phyloP scores from a whole-genome alignment of 2,113 vertebrate genomes.

The Scortum barcoo region DNA sequence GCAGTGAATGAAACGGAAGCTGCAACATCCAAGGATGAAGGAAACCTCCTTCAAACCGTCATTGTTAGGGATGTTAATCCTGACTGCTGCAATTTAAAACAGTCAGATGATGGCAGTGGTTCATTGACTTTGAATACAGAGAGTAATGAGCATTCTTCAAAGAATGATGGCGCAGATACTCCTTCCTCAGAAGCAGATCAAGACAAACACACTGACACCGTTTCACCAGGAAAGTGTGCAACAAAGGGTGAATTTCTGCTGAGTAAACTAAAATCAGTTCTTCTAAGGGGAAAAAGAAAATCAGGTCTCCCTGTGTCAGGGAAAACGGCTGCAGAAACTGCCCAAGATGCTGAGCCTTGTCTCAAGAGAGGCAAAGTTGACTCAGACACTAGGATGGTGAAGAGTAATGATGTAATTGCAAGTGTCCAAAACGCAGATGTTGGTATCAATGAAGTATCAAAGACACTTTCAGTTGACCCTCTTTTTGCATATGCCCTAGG shows the following conservation, averaged over 20 bases:
- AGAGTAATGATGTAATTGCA: not conserved
- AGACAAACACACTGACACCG: constrained; percentile 9
- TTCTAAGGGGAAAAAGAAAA: constrained; percentile 71
- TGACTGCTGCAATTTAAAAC: constrained; percentile 11
- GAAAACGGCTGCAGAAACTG: constrained; percentile 6
- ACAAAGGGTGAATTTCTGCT: constrained; percentile 59
- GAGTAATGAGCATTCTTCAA: not conserved
- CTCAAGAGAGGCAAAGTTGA: constrained; percentile 64
- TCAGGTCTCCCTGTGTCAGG: not conserved
- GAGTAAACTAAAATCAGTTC: constrained; percentile 75
- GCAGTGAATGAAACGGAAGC: not conserved
- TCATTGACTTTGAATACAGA: constrained; percentile 21
- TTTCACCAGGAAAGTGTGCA: constrained; percentile 19
- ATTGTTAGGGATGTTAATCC: constrained; percentile 1
- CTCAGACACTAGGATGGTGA: not conserved
- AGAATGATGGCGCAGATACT: constrained; percentile 7
- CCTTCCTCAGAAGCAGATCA: constrained; percentile 18
- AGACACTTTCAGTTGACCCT: constrained; percentile 62
- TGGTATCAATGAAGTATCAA: constrained; percentile 23
- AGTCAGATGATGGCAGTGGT: not conserved
- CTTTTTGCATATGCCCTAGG: constrained; percentile 68
- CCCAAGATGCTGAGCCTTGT: constrained; percentile 25
- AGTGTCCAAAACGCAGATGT: not conserved
- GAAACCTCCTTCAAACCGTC: not conserved
- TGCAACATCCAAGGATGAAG: constrained; percentile 3